Evolutionary conservation across 2,113 vertebrate genomes (phyloP).

Genomic region (Rhinichthys klamathensis): DNA sequence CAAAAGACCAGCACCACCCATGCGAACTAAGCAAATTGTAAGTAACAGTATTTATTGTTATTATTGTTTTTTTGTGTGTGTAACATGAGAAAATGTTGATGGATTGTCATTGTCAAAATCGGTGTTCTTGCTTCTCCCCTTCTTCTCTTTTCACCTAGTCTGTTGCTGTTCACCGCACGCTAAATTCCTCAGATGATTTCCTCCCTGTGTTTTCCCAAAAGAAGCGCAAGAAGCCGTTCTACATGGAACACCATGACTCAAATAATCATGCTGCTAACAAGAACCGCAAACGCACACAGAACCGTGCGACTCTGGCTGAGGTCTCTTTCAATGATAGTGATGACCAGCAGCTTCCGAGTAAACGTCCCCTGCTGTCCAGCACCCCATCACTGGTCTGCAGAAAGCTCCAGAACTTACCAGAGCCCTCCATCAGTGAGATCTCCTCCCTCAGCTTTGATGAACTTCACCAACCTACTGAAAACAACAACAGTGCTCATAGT

Average conservation of each 20-base stretch:
- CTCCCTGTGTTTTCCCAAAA: not conserved
- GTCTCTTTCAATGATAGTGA: constrained; percentile 44
- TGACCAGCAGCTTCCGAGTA: constrained; percentile 29
- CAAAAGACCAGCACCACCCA: constrained; percentile 25
- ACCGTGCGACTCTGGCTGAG: constrained; percentile 5
- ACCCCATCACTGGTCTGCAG: constrained; percentile 50
- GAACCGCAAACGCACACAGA: not conserved
- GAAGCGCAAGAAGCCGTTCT: constrained; percentile 20
- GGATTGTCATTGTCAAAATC: not conserved
- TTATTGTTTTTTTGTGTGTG: not conserved
- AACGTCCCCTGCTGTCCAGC: constrained; percentile 56
- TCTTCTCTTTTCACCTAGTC: constrained; percentile 12
- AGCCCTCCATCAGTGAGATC: constrained; percentile 57
- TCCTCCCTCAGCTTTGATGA: constrained; percentile 60
- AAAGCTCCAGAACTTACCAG: constrained; percentile 3
- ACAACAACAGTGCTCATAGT: not conserved
- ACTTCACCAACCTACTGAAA: not conserved
- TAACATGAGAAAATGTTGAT: not conserved
- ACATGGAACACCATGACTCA: constrained; percentile 21
- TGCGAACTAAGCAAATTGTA: constrained; percentile 32
- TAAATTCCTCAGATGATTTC: constrained; percentile 72
- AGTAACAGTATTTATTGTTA: constrained; percentile 29
- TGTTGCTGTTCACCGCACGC: constrained; percentile 6
- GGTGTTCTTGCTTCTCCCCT: not conserved
- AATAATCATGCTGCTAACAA: not conserved